Base-by-base conservation (phyloP, 2,888 invertebrate genomes). In the Mantis religiosa region DNA sequence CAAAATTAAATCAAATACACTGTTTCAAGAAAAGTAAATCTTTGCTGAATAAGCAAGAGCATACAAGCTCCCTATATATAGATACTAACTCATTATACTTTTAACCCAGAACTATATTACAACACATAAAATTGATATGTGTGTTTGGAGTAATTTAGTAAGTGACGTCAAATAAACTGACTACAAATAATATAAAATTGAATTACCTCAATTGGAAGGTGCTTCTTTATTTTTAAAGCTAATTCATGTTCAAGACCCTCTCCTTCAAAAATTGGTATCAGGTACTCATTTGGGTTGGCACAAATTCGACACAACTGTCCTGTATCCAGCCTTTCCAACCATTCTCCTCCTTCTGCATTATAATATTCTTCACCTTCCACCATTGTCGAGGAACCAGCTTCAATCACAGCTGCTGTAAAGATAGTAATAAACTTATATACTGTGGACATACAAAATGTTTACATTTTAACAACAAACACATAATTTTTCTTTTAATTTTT, bases 131-230 rank as follows among this genome's bases (percentile, higher is more conserved):
- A 41, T 6, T n/a, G n/a, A n/a, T n/a, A n/a, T n/a, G n/a, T n/a
- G n/a, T n/a, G n/a, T n/a, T n/a, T n/a, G n/a, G n/a, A n/a, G n/a
- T n/a, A n/a, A n/a, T n/a, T n/a, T n/a, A n/a, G n/a, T n/a, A n/a
- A n/a, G n/a, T n/a, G n/a, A n/a, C n/a, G n/a, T n/a, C n/a, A n/a
- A n/a, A n/a, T n/a, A n/a, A n/a, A n/a, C n/a, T n/a, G n/a, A n/a
- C n/a, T n/a, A n/a, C n/a, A n/a, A n/a, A n/a, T n/a, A n/a, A n/a
- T n/a, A n/a, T n/a, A n/a, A n/a, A n/a, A n/a, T 12, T 41, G 1
- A 20, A 92, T 91, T 91, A 96, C 95, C 93, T 94, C 93, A 91
- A 96, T 94, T 1, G 96, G 96, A 88, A 96, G 93, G 92, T 96
- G 94, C 90, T 94, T 94, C 90, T 95, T 94, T 91, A 96, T 95